Conservation (phyloP, 2,797 vertebrate genomes). For the Cyprinella venusta region DNA sequence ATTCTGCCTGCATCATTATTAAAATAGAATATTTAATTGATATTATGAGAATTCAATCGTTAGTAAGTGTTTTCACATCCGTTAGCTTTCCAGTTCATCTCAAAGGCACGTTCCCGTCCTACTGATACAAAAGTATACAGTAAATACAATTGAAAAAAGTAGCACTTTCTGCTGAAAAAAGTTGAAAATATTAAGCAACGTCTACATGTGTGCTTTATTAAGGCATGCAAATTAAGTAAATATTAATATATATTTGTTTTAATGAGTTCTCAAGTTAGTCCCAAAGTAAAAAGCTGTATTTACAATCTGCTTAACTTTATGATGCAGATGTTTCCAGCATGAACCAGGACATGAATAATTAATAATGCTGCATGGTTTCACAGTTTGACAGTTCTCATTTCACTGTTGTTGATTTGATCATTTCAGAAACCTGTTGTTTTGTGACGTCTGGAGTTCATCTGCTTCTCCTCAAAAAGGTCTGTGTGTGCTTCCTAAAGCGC, state of each 20-base stretch:
- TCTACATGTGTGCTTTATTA: not conserved
- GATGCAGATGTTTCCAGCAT: conserved; percentile 29
- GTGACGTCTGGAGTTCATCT: not conserved
- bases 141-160: no score
- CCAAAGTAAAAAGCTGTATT: not conserved
- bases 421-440: not conserved
- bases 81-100: not conserved
- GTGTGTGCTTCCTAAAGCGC: no score
- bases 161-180: not conserved
- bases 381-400: conserved; percentile 22
- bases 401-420: conserved; percentile 19
- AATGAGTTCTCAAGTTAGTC: not conserved
- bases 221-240: not conserved
- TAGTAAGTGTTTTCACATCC: not conserved
- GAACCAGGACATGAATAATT: conserved; percentile 17
- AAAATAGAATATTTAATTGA: not conserved
- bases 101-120: not conserved
- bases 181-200: not conserved
- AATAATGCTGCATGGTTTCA: not conserved
- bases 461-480: not conserved
- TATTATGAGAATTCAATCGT: not conserved
- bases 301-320: conserved; percentile 1
- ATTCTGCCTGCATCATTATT: not conserved
- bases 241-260: not conserved
- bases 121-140: not conserved